phyloP scores from a whole-genome alignment of 2,888 invertebrate genomes.

The Eupeodes latifasciatus region DNA sequence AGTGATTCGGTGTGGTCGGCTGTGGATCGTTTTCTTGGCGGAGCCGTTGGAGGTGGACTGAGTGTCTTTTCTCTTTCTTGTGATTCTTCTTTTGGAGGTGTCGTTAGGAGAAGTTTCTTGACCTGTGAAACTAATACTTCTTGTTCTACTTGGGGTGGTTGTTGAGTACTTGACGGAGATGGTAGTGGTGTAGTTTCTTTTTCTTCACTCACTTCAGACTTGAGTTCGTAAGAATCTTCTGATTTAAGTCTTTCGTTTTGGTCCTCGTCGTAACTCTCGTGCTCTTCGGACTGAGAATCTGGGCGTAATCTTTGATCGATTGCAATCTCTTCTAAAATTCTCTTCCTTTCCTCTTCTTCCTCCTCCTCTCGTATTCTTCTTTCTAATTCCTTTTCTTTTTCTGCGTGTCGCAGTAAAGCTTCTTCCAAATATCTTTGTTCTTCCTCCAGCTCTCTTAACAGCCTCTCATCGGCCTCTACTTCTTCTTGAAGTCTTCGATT shows the following conservation, averaged over 20 bases:
- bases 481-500: constrained; percentile 77
- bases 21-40: constrained; percentile 80
- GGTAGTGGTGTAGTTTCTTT: constrained; percentile 32
- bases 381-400: constrained; percentile 34
- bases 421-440: constrained; percentile 52
- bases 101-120: constrained; percentile 60
- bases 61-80: constrained; percentile 77
- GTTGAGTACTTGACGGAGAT: not conserved
- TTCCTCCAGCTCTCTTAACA: constrained; percentile 56
- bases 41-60: constrained; percentile 79
- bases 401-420: constrained; percentile 32
- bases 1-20: constrained; percentile 56
- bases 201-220: constrained; percentile 59
- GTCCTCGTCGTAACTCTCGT: constrained; percentile 56
- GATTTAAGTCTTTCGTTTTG: constrained; percentile 27
- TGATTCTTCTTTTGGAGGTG: constrained; percentile 77
- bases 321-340: constrained; percentile 56
- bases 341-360: constrained; percentile 62
- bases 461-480: constrained; percentile 80
- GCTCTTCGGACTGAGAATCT: constrained; percentile 39
- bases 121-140: constrained; percentile 4
- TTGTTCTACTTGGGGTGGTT: not conserved
- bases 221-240: constrained; percentile 48
- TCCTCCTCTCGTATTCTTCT: constrained; percentile 54
- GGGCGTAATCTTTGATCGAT: constrained; percentile 71